Evolutionary conservation across 2,797 vertebrate species (phyloP).

Genomic region (Aythya fuligula): DNA sequence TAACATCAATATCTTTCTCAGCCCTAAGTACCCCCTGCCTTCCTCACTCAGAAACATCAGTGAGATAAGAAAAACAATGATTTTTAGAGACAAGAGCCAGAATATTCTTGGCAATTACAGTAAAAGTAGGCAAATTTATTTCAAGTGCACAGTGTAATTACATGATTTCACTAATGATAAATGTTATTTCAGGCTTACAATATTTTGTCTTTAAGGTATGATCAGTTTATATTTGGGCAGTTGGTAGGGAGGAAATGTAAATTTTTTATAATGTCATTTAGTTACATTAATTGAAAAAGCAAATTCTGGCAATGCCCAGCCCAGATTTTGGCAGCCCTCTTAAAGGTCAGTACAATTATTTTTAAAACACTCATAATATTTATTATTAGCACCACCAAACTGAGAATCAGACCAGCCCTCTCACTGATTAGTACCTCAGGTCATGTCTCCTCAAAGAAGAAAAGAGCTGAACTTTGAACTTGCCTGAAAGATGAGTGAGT

Average conservation of each 20-base stretch:
- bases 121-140: constrained; percentile 18
- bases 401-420: neutral
- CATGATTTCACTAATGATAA: constrained; percentile 6
- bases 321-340: neutral
- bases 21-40: neutral
- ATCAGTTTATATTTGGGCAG: constrained; percentile 15
- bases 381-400: neutral
- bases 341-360: neutral
- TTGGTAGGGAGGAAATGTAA: neutral
- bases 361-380: neutral
- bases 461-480: neutral
- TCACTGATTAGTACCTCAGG: neutral
- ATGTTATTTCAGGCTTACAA: neutral
- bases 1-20: neutral
- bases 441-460: neutral
- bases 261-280: neutral
- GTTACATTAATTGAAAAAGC: neutral
- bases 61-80: neutral
- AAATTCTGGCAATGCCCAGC: neutral
- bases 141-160: constrained; percentile 3
- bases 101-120: constrained; percentile 21
- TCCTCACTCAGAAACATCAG: neutral
- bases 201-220: neutral
- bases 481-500: neutral
- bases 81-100: neutral